These are phyloP conservation scores for Dione vanillae DNA, from an alignment of 2,888 invertebrate genomes.

Conservation along the genomic window DNA sequence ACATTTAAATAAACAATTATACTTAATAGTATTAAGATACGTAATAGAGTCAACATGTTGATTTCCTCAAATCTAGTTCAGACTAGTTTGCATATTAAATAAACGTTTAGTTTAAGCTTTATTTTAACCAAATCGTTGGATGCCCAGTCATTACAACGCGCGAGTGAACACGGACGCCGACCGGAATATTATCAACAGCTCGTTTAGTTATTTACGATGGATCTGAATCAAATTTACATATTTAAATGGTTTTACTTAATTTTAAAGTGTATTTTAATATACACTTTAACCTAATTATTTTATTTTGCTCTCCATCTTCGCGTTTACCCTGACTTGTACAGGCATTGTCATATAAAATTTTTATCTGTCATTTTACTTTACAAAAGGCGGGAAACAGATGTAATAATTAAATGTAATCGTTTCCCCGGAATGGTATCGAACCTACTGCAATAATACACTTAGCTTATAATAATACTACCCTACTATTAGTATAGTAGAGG, in stretches of 20 bases:
- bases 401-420: no score
- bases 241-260: neutral
- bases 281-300: no score
- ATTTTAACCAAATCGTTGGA: slow-evolving; percentile 22
- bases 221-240: slow-evolving; percentile 15
- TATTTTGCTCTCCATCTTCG: no score
- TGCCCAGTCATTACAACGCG: neutral
- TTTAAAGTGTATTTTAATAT: neutral
- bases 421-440: no score
- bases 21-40: neutral
- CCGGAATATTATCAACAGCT: slow-evolving; percentile 12
- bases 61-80: neutral
- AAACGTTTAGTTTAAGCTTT: slow-evolving; percentile 4
- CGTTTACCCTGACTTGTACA: no score
- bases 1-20: neutral
- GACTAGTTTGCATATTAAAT: slow-evolving; percentile 1
- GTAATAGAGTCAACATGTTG: neutral
- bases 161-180: neutral
- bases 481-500: no score
- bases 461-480: no score
- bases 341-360: no score
- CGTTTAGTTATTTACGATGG: slow-evolving; percentile 12
- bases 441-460: no score
- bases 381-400: no score
- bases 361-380: no score